Evolutionary conservation across 2,797 vertebrate genomes (phyloP), one percentile per base, ranked within the genome.

Genomic region (Characodon lateralis): DNA sequence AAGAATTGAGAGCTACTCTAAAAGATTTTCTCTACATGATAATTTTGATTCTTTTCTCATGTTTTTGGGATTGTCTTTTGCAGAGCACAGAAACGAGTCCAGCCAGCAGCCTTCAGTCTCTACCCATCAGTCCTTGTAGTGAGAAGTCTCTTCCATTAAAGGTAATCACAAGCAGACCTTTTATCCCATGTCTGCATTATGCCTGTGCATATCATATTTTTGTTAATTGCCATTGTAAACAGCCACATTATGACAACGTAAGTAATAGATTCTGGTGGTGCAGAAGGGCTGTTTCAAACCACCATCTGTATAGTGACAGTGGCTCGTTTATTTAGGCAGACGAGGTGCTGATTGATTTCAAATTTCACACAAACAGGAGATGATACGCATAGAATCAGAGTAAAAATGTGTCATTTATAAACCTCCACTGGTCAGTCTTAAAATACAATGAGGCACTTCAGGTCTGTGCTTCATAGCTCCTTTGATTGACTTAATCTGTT

Each of bases 41-140:
- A 0, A 35, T 41, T 51, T 18, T 78, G 16, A 70, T 78, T 71
- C 43, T n/a, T 13, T 76, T 58, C 53, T 80, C 41, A 72, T 76
- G 0, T 71, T 80, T 31, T 20, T 86, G 39, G 77, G 86, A 88
- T 81, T 82, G 50, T 84, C 26, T 93, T 83, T 95, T 94, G 74
- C 95, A 99, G 98, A 99, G 97, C 88, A 78, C 96, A 0, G 98
- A 99, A 84, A 96, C 97, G 71, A 99, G 98, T 88, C 98, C 98
- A 78, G 96, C 97, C 48, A 97, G 96, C 88, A 99, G 98, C 91
- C 97, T 96, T 55, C 89, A 97, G 46, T 99, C 98, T 35, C 96
- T 99, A 85, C 97, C 98, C 76, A 97, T 98, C 72, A 99, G 98
- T 87, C 98, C 98, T 61, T 96, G 97, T 92, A 96, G 96, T 59